These are phyloP conservation scores for Ectemnius cavifrons DNA, from an alignment of 2,888 invertebrate genomes.

Conservation along the genomic window DNA sequence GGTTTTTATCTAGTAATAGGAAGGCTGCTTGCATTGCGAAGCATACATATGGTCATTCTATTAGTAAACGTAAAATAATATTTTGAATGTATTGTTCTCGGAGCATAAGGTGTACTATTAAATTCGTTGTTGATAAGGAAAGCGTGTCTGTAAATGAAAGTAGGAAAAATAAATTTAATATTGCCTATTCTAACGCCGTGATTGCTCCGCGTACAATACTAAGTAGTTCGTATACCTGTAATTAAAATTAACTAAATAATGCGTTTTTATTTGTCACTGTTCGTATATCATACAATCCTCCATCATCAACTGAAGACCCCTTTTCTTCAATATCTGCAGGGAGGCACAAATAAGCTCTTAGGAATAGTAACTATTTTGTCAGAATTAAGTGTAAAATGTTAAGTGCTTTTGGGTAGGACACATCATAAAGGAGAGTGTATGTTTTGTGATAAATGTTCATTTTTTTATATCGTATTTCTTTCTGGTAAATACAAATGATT, in stretches of 20 bases:
- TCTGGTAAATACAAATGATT: too few relatives aligned
- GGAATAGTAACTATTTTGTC: not conserved
- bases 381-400: not conserved
- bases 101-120: conserved; percentile 1
- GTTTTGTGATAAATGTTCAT: too few relatives aligned
- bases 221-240: not conserved
- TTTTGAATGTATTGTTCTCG: not conserved
- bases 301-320: not conserved
- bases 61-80: not conserved
- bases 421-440: too few relatives aligned
- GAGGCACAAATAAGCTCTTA: not conserved
- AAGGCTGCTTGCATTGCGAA: conserved; percentile 12
- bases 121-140: conserved; percentile 9
- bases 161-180: conserved; percentile 4
- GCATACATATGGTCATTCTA: conserved; percentile 12
- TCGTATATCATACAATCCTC: not conserved
- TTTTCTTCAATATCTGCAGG: not conserved
- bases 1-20: conserved; percentile 18
- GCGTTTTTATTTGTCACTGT: not conserved
- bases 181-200: not conserved
- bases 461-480: too few relatives aligned
- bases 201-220: not conserved
- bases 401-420: too few relatives aligned
- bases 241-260: not conserved
- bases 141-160: not conserved